Evolutionary conservation across 2,113 vertebrate genomes (phyloP).

Genomic region (Pterophyllum scalare): DNA sequence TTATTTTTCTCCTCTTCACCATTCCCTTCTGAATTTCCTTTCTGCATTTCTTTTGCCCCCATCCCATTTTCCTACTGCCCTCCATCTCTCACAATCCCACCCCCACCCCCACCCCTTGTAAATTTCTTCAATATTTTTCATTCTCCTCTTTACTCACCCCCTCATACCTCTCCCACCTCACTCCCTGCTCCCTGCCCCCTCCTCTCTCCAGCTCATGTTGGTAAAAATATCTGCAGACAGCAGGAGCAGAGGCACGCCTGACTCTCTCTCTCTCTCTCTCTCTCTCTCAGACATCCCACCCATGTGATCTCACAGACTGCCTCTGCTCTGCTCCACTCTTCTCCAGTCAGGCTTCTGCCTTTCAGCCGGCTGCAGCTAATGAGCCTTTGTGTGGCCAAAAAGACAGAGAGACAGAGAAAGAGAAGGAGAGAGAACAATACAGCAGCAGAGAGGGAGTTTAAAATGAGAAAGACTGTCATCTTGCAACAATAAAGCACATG

Average conservation of each 20-base stretch:
- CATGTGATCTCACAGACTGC: constrained; percentile 95
- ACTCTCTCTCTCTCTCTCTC: constrained; percentile 57
- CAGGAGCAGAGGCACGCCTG: constrained; percentile 89
- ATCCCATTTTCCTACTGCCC: constrained; percentile 23
- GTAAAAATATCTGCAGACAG: constrained; percentile 95
- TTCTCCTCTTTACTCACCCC: constrained; percentile 15
- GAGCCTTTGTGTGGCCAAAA: constrained; percentile 93
- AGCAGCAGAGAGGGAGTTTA: constrained; percentile 60
- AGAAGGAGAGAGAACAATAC: constrained; percentile 46
- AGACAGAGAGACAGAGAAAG: constrained; percentile 26
- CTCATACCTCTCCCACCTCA: constrained; percentile 25
- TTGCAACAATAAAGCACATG: constrained; percentile 95
- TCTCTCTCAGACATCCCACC: constrained; percentile 88
- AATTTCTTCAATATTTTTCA: constrained; percentile 39
- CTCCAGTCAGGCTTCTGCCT: constrained; percentile 88
- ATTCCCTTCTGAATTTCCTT: constrained; percentile 35
- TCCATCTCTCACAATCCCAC: constrained; percentile 18
- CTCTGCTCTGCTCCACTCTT: constrained; percentile 81
- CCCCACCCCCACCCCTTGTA: not conserved
- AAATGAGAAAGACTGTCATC: constrained; percentile 85
- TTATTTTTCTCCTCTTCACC: constrained; percentile 6
- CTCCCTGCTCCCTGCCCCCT: not conserved
- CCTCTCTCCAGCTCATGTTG: constrained; percentile 84
- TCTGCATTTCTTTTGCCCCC: constrained; percentile 13
- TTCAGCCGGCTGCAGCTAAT: constrained; percentile 94